Base-by-base conservation (phyloP, 2,113 vertebrate genomes). In the Petromus typicus region DNA sequence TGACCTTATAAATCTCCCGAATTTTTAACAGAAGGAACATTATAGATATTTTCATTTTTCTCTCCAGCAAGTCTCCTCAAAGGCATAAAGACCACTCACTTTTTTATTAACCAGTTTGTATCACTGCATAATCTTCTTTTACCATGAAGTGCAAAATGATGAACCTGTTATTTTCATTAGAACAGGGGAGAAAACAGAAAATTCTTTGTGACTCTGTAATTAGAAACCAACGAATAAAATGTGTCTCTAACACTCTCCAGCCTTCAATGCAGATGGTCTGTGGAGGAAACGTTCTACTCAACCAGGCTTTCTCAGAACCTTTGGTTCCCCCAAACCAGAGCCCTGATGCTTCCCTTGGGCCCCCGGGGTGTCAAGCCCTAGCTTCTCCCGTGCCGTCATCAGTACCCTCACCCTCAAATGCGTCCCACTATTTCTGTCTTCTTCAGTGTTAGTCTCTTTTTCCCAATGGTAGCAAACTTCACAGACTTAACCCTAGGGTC, bases 1-100 rank as follows among this genome's bases (percentile, higher is more conserved):
- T 95, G 95, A 95, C 76, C 51, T 97, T 95, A 85, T 64, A 61
- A 45, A 88, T 54, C 25, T 59, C 43, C 20, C 45, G 80, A 88
- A 93, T 93, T 90, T 88, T 95, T 30, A 90, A 32, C 32, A 79
- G 89, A 88, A 56, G 18, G n/a, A 75, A 86, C 92, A 94, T 27
- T 71, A 63, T 5, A 90, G 84, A 89, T 0, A 59, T 89, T 94
- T 96, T 76, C n/a, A 86, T 51, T 20, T 25, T 91, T 48, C 79
- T 90, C 54, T 95, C 92, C 85, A 57, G 34, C 11, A 93, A 67
- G 17, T 48, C 40, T 75, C 84, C 93, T 81, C 93, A 86, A 40
- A 16, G 95, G 89, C 63, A 8, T 25, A 13, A 5, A 69, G 80
- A 37, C 16, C 63, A 32, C 37, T 97, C 67, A 51, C 13, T 75